phyloP scores from a whole-genome alignment of 37 sponge, comb jelly and placozoan species.

The Bolinopsis microptera region DNA sequence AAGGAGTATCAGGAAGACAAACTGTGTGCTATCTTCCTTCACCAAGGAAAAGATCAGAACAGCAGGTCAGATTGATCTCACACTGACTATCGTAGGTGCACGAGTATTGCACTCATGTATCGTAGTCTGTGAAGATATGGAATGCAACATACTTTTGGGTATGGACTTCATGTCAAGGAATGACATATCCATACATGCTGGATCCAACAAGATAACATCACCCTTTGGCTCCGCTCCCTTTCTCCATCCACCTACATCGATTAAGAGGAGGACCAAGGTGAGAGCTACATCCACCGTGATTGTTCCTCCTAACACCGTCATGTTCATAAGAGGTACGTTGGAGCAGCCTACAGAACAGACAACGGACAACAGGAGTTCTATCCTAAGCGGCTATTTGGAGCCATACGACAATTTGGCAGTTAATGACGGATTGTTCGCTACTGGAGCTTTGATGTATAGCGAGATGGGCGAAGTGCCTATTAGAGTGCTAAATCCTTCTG shows the following conservation, averaged over 20 bases:
- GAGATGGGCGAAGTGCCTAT: slow-evolving; percentile 33
- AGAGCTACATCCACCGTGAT: background rate
- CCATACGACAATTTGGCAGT: background rate
- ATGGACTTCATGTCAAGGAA: slow-evolving; percentile 10
- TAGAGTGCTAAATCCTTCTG: background rate
- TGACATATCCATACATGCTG: background rate
- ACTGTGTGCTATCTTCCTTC: background rate
- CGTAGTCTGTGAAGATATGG: background rate
- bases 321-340: background rate
- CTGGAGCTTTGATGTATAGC: background rate
- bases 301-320: background rate
- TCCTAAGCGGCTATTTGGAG: background rate
- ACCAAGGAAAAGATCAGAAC: slow-evolving; percentile 3
- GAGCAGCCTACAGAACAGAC: background rate
- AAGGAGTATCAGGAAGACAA: background rate
- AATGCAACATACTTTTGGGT: slow-evolving; percentile 13
- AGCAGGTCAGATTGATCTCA: background rate
- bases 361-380: background rate
- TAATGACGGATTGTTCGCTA: background rate
- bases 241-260: background rate
- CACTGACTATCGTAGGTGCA: background rate
- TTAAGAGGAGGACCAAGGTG: background rate
- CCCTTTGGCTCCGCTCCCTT: background rate
- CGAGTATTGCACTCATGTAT: background rate
- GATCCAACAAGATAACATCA: background rate